phyloP scores from a whole-genome alignment of 2,797 vertebrate species.

The Acanthornis magna region DNA sequence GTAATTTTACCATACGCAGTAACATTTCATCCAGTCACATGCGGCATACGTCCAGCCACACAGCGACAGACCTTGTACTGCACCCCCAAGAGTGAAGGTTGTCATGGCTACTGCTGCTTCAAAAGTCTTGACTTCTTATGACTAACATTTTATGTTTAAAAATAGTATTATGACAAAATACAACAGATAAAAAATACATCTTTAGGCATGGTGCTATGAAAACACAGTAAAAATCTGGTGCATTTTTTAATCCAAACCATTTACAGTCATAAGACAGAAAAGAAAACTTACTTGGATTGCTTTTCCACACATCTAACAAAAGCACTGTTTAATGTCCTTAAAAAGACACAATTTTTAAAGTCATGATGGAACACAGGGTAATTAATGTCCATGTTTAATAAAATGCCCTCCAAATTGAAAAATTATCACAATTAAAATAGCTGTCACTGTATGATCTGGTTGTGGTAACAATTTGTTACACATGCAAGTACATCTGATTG shows the following conservation, averaged over 20 bases:
- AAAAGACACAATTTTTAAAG: not conserved
- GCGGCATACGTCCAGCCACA: not conserved
- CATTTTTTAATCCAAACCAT: not conserved
- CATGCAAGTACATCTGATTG: not conserved
- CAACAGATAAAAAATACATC: not conserved
- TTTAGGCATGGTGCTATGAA: not conserved
- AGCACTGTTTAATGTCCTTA: not conserved
- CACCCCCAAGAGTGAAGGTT: not conserved
- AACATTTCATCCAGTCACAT: not conserved
- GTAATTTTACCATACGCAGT: not conserved
- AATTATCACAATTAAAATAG: not conserved
- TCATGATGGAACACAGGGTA: not conserved
- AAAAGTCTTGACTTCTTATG: not conserved
- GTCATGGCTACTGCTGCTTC: conserved; percentile 14
- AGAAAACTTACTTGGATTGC: not conserved
- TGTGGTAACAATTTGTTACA: not conserved
- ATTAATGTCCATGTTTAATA: not conserved
- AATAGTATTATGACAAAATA: not conserved
- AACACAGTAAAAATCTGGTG: not conserved
- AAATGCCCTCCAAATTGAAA: not conserved
- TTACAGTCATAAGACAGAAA: not conserved
- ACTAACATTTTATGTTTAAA: conserved; percentile 12
- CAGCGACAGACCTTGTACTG: not conserved
- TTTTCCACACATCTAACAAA: not conserved
- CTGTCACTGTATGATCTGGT: not conserved